Percentiles rank a stretch among this genome's conserved stretches.
Conservation (phyloP, 2,113 vertebrate genomes). For the Prolemur simus region DNA sequence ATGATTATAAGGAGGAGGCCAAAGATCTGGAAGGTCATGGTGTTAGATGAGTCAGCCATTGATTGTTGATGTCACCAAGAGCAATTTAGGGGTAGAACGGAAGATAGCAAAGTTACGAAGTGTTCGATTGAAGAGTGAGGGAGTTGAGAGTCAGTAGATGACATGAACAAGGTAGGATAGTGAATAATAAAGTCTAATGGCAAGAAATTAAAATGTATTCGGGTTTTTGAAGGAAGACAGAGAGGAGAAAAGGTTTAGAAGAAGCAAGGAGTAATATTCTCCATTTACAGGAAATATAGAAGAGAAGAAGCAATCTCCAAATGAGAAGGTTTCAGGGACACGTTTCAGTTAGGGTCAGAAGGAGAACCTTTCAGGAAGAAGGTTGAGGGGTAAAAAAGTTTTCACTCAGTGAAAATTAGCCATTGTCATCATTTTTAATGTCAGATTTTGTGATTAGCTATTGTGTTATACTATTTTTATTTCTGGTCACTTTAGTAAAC, state of each 20-base stretch:
- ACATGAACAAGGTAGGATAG: background rate
- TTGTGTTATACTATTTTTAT: background rate
- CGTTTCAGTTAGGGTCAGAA: background rate
- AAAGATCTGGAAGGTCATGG: background rate
- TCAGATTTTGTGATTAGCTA: background rate
- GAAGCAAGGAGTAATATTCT: background rate
- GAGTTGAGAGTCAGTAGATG: background rate
- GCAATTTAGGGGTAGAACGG: background rate
- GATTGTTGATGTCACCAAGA: background rate
- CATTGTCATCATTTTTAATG: background rate
- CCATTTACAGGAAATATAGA: background rate
- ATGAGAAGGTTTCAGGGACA: background rate
- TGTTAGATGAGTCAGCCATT: background rate
- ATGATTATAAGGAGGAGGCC: background rate
- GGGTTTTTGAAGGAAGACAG: background rate
- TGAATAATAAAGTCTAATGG: background rate
- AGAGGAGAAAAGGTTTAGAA: background rate
- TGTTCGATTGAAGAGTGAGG: background rate
- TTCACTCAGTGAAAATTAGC: background rate
- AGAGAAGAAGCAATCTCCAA: background rate
- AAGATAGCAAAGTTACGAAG: background rate
- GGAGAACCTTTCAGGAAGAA: background rate
- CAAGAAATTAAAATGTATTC: constrained; percentile 3
- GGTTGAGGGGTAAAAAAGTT: background rate
- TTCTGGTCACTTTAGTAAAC: background rate